Evolutionary conservation across 1,140 invertebrate genomes (phyloP), one percentile per base, ranked within the genome.

Genomic region (Mactra quadrangularis): DNA sequence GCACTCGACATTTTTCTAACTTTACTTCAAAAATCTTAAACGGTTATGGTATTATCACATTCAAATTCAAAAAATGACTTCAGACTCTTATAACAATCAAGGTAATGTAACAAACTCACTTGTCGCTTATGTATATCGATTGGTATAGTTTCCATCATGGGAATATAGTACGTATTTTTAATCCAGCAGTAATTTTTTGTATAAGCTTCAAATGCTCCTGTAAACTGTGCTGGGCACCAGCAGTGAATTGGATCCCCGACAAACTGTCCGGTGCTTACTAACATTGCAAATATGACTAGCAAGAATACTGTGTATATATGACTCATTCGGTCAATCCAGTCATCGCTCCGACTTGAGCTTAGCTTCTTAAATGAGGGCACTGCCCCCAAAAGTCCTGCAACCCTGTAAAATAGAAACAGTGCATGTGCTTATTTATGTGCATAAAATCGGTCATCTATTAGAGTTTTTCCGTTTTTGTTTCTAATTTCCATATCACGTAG

Each of bases 101-200:
- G 19, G 3, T 45, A 41, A 17, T 19, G 15, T 33, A 45, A 66
- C 29, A 81, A 84, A 31, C 85, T 76, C 45, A 88, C 85, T 55
- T 82, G 75, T 45, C 75, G 47, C 57, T 87, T 72, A 19, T 64
- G 47, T 9, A 87, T 86, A 31, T 87, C 83, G 13, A 82, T 79
- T 31, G 91, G 91, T 35, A 94, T 93, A 72, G 87, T 85, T 22
- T 94, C 91, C 38, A 92, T 91, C 84, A 92, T 89, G n/a, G 94
- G 94, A 33, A 94, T 82, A 81, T 93, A 93, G 79, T 94, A 94
- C 11, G 93, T 94, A 83, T 94, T 93, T 45, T 91, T 91, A 55
- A 94, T 92, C 93, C 93, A 94, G 85, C 94, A 92, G 22, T 90
- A 85, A 47, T 88, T 87, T 62, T 92, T 90, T 7, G 91, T 86